Evolutionary conservation across 1,140 invertebrate species (phyloP), one percentile per base, ranked within the genome.

Genomic region (Mercenaria mercenaria): DNA sequence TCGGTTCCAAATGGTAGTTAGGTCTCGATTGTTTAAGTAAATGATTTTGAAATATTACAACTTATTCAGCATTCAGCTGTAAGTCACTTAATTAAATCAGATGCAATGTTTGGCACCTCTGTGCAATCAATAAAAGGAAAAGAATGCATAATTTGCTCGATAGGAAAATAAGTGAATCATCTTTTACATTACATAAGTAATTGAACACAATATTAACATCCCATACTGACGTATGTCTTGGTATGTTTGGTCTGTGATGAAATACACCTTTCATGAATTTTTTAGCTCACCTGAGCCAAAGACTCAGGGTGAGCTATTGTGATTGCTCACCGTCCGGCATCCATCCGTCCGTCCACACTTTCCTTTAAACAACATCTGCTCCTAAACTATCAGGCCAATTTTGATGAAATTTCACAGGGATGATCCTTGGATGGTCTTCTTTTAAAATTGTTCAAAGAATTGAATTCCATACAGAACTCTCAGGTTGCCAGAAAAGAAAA

Each of bases 51-150:
- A 18, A 29, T 2, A 77, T 47, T 10, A 26, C n/a, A 39, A 47
- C 39, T n/a, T 20, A 15, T 41, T 20, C 6, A 8, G n/a, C 8
- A 41, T 39, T 29, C 4, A 77, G 2, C 18, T 10, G 6, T 13
- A 77, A 1, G n/a, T 77, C 74, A 2, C 13, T 77, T 26, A 77
- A 10, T 29, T 29, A 2, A 10, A 77, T 29, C 8, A 77, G 15
- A 77, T 41, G 74, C 11, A 77, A 26, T 47, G 74, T 77, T 47
- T 77, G 74, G 20, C 74, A 41, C 20, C 74, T 41, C 26, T 77
- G 74, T 43, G 37, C 74, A 37, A 4, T 43, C 18, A 77, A 13
- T 41, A 77, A 26, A 6, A 77, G n/a, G 43, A 77, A 77, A 1
- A 77, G 39, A 37, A 77, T 41, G n/a, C 74, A 43, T 11, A 77